A percentile compares a stretch with the other conserved stretches of the same genome.
Conservation (phyloP, 2,113 vertebrate species). For the Pampusana beccarii region DNA sequence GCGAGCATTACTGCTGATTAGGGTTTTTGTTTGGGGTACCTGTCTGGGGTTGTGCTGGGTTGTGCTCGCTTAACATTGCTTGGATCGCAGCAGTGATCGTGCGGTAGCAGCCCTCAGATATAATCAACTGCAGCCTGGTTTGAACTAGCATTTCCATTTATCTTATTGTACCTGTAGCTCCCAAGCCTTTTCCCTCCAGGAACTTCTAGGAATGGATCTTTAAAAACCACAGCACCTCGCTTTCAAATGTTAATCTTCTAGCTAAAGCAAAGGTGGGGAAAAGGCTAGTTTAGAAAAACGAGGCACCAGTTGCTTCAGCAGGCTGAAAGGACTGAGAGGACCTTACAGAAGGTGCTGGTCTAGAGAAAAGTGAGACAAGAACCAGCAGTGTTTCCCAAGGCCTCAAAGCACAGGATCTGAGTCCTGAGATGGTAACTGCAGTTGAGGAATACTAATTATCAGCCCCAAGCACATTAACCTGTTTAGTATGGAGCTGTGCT, state of each 20-base stretch:
- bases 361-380: not conserved
- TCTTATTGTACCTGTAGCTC: not conserved
- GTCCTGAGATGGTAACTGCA: not conserved
- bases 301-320: not conserved
- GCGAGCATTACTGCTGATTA: not conserved
- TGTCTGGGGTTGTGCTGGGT: not conserved
- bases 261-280: not conserved
- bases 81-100: not conserved
- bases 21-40: not conserved
- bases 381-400: not conserved
- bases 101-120: not conserved
- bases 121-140: not conserved
- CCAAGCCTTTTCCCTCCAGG: not conserved
- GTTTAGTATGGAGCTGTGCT: slow-evolving; percentile 24
- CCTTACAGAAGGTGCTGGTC: not conserved
- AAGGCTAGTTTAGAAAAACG: not conserved
- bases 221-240: not conserved
- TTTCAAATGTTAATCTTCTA: not conserved
- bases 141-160: not conserved
- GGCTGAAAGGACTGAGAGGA: not conserved
- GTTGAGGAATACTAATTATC: slow-evolving; percentile 11
- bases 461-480: not conserved
- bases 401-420: not conserved
- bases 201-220: not conserved
- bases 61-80: not conserved